A percentile compares a stretch with the other conserved stretches of the same genome.
phyloP scores from a whole-genome alignment of 1,140 invertebrate species.

The Anadara kagoshimensis region DNA sequence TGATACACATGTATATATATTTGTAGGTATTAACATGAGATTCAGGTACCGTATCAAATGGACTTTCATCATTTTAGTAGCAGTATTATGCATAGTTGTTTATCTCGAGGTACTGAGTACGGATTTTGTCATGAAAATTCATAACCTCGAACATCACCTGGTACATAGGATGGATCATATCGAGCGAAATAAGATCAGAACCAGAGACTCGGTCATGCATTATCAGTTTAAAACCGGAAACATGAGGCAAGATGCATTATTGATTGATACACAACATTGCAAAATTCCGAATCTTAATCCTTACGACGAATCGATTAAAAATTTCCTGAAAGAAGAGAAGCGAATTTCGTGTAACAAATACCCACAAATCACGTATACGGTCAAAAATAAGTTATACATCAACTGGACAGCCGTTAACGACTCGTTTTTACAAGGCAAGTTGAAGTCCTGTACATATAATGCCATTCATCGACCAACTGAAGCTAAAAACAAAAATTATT shows the following conservation, averaged over 20 bases:
- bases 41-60: too few species aligned
- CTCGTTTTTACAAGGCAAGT: slow-evolving; percentile 47
- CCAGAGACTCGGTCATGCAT: too few species aligned
- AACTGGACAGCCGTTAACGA: slow-evolving; percentile 50
- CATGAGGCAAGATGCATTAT: slow-evolving; percentile 72
- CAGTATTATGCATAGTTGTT: too few species aligned
- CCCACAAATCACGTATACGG: slow-evolving; percentile 68
- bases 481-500: slow-evolving; percentile 36
- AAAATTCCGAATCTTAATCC: slow-evolving; percentile 28
- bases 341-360: slow-evolving; percentile 77
- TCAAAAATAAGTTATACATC: slow-evolving; percentile 54
- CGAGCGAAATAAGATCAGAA: too few species aligned
- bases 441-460: slow-evolving; percentile 66
- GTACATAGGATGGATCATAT: too few species aligned
- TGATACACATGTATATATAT: too few species aligned
- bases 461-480: slow-evolving; percentile 60
- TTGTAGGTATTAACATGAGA: too few species aligned
- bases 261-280: slow-evolving; percentile 73
- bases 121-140: too few species aligned
- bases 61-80: too few species aligned
- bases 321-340: slow-evolving; percentile 74
- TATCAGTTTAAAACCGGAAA: too few species aligned
- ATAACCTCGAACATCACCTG: too few species aligned
- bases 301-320: slow-evolving; percentile 70
- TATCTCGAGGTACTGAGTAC: too few species aligned